Conservation (phyloP, 2,888 invertebrate species). For the Acleris emargana region DNA sequence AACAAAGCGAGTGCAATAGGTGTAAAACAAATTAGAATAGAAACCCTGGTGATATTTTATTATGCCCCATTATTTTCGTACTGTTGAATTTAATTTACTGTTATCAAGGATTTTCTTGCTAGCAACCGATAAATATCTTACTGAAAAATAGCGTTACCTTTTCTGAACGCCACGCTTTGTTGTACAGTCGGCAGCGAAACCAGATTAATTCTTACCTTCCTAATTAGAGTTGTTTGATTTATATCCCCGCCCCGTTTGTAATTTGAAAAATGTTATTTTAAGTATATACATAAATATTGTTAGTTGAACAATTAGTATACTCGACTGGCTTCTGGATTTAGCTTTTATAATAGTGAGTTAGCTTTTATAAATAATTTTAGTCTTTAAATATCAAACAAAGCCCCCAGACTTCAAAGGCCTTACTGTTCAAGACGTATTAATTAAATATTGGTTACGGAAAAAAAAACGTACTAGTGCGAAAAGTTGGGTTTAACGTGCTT, state of each 20-base stretch:
- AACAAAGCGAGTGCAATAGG: no score
- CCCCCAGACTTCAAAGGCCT: no score
- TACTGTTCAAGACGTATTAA: no score
- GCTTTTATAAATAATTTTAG: no score
- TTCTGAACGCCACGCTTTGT: conserved; percentile 8
- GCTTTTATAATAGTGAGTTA: no score
- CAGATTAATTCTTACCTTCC: conserved; percentile 1
- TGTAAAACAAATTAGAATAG: no score
- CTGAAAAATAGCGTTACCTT: conserved; percentile 36
- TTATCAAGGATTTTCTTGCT: conserved; percentile 41
- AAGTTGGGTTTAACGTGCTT: no score
- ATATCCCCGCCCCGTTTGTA: neutral
- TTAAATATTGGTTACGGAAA: no score
- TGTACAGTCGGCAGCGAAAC: conserved; percentile 3
- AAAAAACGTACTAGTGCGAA: no score
- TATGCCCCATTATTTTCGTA: neutral
- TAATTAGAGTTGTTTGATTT: neutral
- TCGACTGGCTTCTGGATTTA: neutral
- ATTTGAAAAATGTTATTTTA: neutral
- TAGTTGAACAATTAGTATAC: neutral
- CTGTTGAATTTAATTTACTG: conserved; percentile 1
- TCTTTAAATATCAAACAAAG: no score
- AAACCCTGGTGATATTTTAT: neutral
- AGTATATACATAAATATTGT: neutral
- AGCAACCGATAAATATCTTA: conserved; percentile 48